Evolutionary conservation across 2,797 vertebrate species (phyloP).

Genomic region (Semotilus atromaculatus): DNA sequence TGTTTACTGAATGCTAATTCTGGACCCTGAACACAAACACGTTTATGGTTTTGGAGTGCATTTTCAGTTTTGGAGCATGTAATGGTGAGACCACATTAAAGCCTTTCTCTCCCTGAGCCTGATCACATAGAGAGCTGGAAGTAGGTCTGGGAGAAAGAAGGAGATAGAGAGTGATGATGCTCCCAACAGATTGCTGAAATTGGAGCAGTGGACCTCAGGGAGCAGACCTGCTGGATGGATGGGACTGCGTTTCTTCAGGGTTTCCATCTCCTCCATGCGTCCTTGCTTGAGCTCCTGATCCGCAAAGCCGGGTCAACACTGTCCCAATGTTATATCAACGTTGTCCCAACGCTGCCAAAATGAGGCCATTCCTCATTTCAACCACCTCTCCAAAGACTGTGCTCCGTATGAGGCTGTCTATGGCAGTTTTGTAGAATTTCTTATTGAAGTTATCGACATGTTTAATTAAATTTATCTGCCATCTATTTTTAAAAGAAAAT

Average conservation of each 20-base stretch:
- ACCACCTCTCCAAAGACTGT: neutral
- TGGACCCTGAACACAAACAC: constrained; percentile 30
- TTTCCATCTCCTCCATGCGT: constrained; percentile 66
- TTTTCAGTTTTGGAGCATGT: constrained; percentile 35
- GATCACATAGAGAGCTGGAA: constrained; percentile 46
- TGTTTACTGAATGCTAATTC: constrained; percentile 6
- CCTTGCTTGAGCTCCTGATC: constrained; percentile 57
- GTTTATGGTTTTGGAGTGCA: constrained; percentile 39
- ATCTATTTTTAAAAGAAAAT: constrained; percentile 5
- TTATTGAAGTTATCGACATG: constrained; percentile 11
- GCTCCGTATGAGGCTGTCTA: constrained; percentile 2
- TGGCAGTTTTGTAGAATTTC: constrained; percentile 11
- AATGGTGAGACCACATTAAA: constrained; percentile 37
- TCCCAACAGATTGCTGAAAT: constrained; percentile 63
- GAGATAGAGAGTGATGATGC: constrained; percentile 10
- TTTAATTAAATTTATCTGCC: constrained; percentile 23
- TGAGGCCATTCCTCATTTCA: constrained; percentile 32
- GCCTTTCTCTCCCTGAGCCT: constrained; percentile 38
- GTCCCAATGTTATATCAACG: constrained; percentile 16
- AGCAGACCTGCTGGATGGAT: constrained; percentile 63
- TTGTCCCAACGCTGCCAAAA: constrained; percentile 4
- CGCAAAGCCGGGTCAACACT: constrained; percentile 40
- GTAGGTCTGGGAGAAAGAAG: constrained; percentile 48
- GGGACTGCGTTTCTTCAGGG: constrained; percentile 62
- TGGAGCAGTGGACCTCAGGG: constrained; percentile 64